These are phyloP conservation scores for Phyllotis vaccarum DNA, from an alignment of 2,797 vertebrate genomes.

Conservation along the genomic window DNA sequence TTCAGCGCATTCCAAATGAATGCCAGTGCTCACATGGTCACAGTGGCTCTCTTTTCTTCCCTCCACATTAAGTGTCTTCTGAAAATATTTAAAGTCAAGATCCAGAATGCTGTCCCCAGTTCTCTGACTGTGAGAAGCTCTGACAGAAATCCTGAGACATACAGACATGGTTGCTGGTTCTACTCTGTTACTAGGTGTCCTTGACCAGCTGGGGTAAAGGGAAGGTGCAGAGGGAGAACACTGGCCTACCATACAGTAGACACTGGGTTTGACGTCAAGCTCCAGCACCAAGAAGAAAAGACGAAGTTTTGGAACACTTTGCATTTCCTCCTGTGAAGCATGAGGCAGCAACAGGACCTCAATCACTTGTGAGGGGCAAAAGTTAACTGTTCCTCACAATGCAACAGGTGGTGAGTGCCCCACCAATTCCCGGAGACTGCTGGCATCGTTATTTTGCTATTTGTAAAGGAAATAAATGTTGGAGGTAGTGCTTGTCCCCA, in stretches of 20 bases:
- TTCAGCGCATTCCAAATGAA: not conserved
- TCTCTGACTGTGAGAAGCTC: not conserved
- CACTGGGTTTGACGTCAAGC: not conserved
- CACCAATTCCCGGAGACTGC: not conserved
- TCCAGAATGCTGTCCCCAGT: not conserved
- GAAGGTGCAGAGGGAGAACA: not conserved
- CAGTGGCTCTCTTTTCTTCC: not conserved
- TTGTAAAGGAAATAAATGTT: not conserved
- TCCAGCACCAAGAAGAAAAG: not conserved
- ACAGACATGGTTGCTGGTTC: not conserved
- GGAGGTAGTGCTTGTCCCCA: not conserved
- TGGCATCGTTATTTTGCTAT: accelerated
- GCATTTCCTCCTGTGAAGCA: not conserved
- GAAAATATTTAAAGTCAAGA: not conserved
- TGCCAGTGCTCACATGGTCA: accelerated
- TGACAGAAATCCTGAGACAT: not conserved
- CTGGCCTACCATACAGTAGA: not conserved
- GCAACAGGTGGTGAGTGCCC: not conserved
- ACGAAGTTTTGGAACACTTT: not conserved
- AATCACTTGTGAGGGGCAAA: not conserved
- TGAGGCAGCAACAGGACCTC: not conserved
- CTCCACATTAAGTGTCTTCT: not conserved
- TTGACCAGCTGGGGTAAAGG: not conserved
- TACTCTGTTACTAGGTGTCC: not conserved
- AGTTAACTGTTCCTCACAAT: not conserved